These are phyloP conservation scores for Aphidoletes aphidimyza DNA, from an alignment of 2,888 invertebrate genomes.

Conservation along the genomic window DNA sequence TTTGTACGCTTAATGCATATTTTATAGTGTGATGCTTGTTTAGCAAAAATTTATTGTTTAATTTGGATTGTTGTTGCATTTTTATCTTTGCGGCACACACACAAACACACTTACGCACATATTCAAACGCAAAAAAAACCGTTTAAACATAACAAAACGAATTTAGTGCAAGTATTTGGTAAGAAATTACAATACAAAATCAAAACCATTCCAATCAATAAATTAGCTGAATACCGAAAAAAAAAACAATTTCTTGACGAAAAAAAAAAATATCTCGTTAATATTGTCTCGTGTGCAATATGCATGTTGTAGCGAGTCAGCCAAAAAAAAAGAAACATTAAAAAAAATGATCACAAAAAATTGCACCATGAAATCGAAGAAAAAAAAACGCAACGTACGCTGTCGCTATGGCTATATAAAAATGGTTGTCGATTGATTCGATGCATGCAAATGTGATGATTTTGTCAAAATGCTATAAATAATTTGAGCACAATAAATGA, in stretches of 20 bases:
- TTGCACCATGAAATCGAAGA: too few relatives aligned
- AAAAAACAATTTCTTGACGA: too few relatives aligned
- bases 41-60: slow-evolving; percentile 48
- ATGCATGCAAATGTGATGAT: too few relatives aligned
- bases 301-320: too few relatives aligned
- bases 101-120: background rate
- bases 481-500: background rate
- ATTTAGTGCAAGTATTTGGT: slow-evolving; percentile 35
- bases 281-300: background rate
- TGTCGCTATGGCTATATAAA: too few relatives aligned
- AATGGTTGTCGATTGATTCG: too few relatives aligned
- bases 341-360: too few relatives aligned
- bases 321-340: too few relatives aligned
- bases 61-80: slow-evolving; percentile 26
- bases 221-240: background rate
- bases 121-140: background rate
- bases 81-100: too few relatives aligned
- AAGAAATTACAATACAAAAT: background rate
- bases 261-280: background rate
- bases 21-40: slow-evolving; percentile 51
- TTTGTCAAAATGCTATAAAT: too few relatives aligned
- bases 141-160: background rate
- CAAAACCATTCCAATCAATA: background rate
- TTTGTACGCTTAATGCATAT: slow-evolving; percentile 51
- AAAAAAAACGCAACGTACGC: too few relatives aligned